phyloP scores from a whole-genome alignment of 2,113 vertebrate genomes.

The Corythaeola cristata region DNA sequence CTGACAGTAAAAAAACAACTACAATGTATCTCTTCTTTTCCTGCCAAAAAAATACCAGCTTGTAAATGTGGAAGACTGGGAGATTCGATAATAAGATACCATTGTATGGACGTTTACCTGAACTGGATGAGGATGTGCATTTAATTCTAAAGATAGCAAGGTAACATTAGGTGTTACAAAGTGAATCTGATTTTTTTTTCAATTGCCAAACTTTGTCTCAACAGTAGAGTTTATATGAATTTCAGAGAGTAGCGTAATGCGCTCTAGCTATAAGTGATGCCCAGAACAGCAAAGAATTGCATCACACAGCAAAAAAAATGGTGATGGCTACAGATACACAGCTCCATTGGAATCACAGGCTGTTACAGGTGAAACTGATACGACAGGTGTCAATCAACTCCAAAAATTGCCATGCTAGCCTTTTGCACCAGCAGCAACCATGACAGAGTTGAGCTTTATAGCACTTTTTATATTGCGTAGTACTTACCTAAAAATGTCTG shows the following conservation, averaged over 20 bases:
- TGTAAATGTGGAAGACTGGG: background rate
- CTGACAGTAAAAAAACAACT: background rate
- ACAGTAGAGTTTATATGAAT: background rate
- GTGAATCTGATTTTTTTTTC: background rate
- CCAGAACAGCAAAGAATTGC: background rate
- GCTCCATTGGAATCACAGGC: rapidly evolving
- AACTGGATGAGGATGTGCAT: background rate
- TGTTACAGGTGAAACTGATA: background rate
- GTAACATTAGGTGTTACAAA: background rate
- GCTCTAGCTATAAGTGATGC: background rate
- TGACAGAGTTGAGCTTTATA: background rate
- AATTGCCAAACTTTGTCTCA: background rate
- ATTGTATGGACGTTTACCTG: rapidly evolving
- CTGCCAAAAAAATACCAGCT: background rate
- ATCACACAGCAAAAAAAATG: background rate
- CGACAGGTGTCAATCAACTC: background rate
- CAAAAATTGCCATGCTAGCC: background rate
- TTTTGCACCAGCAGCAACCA: background rate
- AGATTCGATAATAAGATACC: background rate
- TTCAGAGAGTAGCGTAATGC: background rate
- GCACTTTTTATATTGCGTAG: background rate
- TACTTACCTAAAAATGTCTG: background rate
- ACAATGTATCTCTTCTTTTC: background rate
- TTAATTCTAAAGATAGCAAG: background rate
- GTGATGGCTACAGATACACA: background rate